phyloP scores from a whole-genome alignment of 2,888 invertebrate species.

The Eulithis testata region DNA sequence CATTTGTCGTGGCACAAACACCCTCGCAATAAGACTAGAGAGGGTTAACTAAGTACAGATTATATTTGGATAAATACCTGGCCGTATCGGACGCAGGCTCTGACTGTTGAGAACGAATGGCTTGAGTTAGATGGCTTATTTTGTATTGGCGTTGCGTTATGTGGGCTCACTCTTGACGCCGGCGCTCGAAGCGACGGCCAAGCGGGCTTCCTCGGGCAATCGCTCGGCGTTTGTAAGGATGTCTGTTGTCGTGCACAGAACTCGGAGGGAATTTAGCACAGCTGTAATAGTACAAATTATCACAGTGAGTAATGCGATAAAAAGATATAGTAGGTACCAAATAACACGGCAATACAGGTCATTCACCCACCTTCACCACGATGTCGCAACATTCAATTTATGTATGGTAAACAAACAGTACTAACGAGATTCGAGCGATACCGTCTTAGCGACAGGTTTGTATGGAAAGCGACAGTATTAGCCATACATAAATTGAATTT shows the following conservation, averaged over 20 bases:
- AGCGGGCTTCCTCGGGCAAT: conserved; percentile 94
- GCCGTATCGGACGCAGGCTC: conserved; percentile 7
- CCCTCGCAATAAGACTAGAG: conserved; percentile 26
- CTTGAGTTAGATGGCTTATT: conserved; percentile 9
- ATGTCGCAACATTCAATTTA: too few relatives aligned
- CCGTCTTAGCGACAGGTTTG: too few relatives aligned
- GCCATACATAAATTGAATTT: too few relatives aligned
- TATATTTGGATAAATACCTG: conserved; percentile 23
- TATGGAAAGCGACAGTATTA: too few relatives aligned
- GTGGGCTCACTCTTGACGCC: conserved; percentile 75
- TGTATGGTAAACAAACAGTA: too few relatives aligned
- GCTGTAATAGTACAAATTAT: conserved; percentile 84
- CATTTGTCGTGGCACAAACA: conserved; percentile 3
- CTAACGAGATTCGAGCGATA: too few relatives aligned
- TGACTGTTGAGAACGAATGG: conserved; percentile 17
- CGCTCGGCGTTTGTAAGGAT: conserved; percentile 95
- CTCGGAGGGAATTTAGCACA: conserved; percentile 95
- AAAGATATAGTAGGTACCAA: too few relatives aligned
- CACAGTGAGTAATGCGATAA: background rate
- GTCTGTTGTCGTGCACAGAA: conserved; percentile 96
- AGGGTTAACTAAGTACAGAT: conserved; percentile 25
- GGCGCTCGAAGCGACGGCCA: conserved; percentile 85
- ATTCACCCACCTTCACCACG: too few relatives aligned
- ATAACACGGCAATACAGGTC: too few relatives aligned
- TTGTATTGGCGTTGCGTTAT: conserved; percentile 45